A percentile compares a stretch with the other conserved stretches of the same genome.
phyloP scores from a whole-genome alignment of 2,888 invertebrate species.

The Mimas tiliae region DNA sequence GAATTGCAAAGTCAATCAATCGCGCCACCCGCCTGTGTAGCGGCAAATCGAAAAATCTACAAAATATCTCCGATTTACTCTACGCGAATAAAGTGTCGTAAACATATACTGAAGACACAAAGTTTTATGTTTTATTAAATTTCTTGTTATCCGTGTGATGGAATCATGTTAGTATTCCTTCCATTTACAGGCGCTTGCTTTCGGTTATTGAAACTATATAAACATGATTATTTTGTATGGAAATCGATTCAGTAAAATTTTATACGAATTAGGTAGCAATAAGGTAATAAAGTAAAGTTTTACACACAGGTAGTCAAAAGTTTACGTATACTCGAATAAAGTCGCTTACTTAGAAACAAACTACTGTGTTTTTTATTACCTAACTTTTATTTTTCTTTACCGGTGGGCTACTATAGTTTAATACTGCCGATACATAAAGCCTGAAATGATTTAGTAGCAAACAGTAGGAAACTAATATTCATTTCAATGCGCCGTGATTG shows the following conservation, averaged over 20 bases:
- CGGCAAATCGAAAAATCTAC: slow-evolving; percentile 74
- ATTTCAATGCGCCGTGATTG: slow-evolving; percentile 22
- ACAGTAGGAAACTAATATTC: slow-evolving; percentile 17
- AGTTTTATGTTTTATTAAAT: slow-evolving; percentile 21
- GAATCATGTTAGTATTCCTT: slow-evolving; percentile 3
- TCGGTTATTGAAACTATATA: neutral
- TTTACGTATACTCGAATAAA: neutral
- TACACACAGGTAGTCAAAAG: neutral
- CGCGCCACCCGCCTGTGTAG: slow-evolving; percentile 68
- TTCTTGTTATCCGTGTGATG: slow-evolving; percentile 1
- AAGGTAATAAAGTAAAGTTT: neutral
- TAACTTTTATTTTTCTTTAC: neutral
- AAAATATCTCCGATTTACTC: slow-evolving; percentile 63
- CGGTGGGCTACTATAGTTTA: no score
- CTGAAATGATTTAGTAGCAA: neutral
- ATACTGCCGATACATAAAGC: no score
- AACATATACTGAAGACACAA: slow-evolving; percentile 22
- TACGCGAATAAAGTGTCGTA: slow-evolving; percentile 26
- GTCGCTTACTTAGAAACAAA: no score
- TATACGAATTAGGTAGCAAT: neutral
- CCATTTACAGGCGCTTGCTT: neutral
- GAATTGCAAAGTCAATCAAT: slow-evolving; percentile 70
- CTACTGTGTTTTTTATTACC: neutral
- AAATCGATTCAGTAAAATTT: neutral
- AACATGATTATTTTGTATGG: neutral